phyloP scores from a whole-genome alignment of 2,888 invertebrate genomes.

The Platynereis dumerilii region DNA sequence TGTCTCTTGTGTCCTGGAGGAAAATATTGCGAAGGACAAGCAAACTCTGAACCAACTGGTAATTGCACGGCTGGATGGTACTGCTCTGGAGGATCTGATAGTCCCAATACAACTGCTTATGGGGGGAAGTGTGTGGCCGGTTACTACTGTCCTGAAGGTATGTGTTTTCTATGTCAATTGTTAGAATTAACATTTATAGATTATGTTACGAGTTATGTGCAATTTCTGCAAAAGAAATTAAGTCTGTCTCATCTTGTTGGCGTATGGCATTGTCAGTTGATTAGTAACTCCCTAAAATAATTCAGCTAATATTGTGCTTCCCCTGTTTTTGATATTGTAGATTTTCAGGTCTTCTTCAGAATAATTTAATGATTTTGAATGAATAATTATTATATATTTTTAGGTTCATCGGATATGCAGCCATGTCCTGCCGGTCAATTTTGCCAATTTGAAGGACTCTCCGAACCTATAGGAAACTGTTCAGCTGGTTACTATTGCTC shows the following conservation, averaged over 20 bases:
- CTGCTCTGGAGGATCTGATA: conserved; percentile 48
- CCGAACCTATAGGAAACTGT: conserved; percentile 51
- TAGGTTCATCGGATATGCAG: conserved; percentile 47
- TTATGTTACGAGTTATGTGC: too few species aligned
- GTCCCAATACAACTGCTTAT: conserved; percentile 47
- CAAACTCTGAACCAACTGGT: conserved; percentile 51
- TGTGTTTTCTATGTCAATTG: not conserved
- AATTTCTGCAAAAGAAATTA: too few species aligned
- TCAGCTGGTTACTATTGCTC: conserved; percentile 55
- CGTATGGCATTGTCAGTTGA: too few species aligned
- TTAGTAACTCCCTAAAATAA: too few species aligned
- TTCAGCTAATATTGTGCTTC: too few species aligned
- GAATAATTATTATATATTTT: too few species aligned
- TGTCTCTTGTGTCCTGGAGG: conserved; percentile 55
- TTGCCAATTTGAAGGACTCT: conserved; percentile 50
- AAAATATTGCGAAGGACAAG: conserved; percentile 53
- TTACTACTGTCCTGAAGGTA: conserved; percentile 55
- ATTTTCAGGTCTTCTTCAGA: too few species aligned
- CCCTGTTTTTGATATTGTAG: too few species aligned
- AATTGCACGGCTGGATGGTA: conserved; percentile 54
- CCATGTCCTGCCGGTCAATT: conserved; percentile 55
- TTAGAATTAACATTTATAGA: too few species aligned
- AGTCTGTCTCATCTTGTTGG: too few species aligned
- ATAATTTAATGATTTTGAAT: too few species aligned
- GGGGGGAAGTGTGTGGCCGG: conserved; percentile 54